A percentile compares a stretch with the other conserved stretches of the same genome.
phyloP scores from a whole-genome alignment of 2,888 invertebrate genomes.

The Ischnus inquisitorius region DNA sequence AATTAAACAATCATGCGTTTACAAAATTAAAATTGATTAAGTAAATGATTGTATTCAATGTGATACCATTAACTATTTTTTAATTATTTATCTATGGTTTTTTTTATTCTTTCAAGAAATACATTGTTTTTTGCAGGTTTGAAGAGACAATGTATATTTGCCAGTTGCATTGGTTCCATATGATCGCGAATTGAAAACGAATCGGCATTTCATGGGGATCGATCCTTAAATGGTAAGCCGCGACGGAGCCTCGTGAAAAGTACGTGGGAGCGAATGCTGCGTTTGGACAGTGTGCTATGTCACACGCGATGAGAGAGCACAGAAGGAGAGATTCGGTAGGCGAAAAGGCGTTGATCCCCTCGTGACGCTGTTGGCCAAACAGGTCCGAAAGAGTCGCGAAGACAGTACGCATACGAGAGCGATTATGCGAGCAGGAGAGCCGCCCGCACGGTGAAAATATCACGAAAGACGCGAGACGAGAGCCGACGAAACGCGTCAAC shows the following conservation, averaged over 20 bases:
- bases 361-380: background rate
- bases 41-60: no score
- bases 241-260: conserved; percentile 68
- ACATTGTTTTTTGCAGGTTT: no score
- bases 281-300: conserved; percentile 62
- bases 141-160: no score
- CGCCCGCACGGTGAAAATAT: no score
- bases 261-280: conserved; percentile 73
- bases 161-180: conserved; percentile 27
- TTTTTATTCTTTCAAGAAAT: no score
- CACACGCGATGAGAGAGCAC: conserved; percentile 19
- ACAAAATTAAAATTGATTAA: no score
- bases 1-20: no score
- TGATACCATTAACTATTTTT: no score
- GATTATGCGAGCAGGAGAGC: no score
- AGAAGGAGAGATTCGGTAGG: conserved; percentile 37
- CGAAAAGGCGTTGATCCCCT: conserved; percentile 6
- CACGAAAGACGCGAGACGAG: background rate
- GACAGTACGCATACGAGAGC: background rate
- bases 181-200: conserved; percentile 63
- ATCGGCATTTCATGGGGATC: conserved; percentile 70
- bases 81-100: no score
- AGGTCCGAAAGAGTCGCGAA: conserved; percentile 19
- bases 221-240: conserved; percentile 74
- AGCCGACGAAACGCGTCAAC: conserved; percentile 1